phyloP scores from a whole-genome alignment of 2,888 invertebrate genomes.

The Xestia xanthographa region DNA sequence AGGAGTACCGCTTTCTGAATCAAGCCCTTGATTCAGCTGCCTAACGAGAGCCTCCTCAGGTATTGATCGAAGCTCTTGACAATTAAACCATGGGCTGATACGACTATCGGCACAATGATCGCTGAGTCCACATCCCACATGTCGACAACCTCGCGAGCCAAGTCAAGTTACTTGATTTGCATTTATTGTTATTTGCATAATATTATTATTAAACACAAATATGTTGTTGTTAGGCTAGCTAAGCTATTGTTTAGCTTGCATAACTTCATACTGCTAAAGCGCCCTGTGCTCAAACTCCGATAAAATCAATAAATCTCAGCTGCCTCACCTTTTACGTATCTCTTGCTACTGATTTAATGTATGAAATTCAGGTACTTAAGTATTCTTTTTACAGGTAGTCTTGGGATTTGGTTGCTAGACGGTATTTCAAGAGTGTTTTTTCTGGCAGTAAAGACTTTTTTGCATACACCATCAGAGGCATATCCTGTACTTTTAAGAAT shows the following conservation, averaged over 20 bases:
- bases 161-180: too few relatives aligned
- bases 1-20: too few relatives aligned
- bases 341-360: slow-evolving; percentile 22
- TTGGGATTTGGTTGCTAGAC: slow-evolving; percentile 7
- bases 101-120: too few relatives aligned
- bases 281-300: neutral
- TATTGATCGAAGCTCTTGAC: too few relatives aligned
- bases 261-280: neutral
- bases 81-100: too few relatives aligned
- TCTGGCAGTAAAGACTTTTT: neutral
- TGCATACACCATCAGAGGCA: neutral
- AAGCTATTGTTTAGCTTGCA: slow-evolving; percentile 8
- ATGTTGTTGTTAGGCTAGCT: neutral
- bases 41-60: too few relatives aligned
- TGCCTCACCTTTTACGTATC: slow-evolving; percentile 4
- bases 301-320: slow-evolving; percentile 25
- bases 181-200: neutral
- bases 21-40: too few relatives aligned
- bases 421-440: slow-evolving; percentile 6
- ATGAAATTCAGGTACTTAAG: slow-evolving; percentile 38
- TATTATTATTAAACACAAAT: neutral
- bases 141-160: too few relatives aligned
- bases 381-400: slow-evolving; percentile 29
- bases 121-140: too few relatives aligned
- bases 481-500: neutral